phyloP scores from a whole-genome alignment of 2,797 vertebrate species.

The Poeciliopsis gracilis region DNA sequence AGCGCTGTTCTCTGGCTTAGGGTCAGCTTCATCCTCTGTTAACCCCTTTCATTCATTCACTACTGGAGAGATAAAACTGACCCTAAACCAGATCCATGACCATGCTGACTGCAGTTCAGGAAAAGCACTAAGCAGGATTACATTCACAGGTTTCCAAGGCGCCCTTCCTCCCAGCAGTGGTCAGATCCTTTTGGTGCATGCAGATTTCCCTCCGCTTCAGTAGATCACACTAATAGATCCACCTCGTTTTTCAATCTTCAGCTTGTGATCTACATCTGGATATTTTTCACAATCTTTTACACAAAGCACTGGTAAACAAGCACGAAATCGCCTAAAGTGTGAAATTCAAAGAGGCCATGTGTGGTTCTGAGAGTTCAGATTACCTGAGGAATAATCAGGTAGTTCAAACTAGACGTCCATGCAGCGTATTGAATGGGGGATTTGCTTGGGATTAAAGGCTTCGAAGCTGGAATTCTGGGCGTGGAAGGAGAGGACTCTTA shows the following conservation, averaged over 20 bases:
- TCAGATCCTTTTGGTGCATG: conserved; percentile 73
- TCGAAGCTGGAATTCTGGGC: conserved; percentile 39
- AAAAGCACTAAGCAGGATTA: conserved; percentile 76
- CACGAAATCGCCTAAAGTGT: conserved; percentile 20
- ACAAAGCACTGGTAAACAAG: conserved; percentile 7
- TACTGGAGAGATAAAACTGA: conserved; percentile 26
- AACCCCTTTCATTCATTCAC: not conserved
- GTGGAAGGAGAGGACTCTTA: conserved; percentile 34
- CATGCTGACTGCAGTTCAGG: conserved; percentile 51
- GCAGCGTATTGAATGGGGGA: conserved; percentile 32
- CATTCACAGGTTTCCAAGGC: conserved; percentile 79
- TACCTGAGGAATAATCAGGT: conserved; percentile 17
- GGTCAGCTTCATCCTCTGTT: conserved; percentile 33
- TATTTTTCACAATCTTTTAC: conserved; percentile 19
- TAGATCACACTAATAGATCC: conserved; percentile 47
- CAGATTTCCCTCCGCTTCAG: conserved; percentile 57
- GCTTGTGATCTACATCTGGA: conserved; percentile 7
- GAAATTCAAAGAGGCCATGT: conserved; percentile 38
- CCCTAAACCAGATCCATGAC: conserved; percentile 43
- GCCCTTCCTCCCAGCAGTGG: conserved; percentile 69
- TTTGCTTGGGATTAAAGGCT: conserved; percentile 35
- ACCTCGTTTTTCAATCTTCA: conserved; percentile 37
- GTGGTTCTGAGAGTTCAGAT: conserved; percentile 21
- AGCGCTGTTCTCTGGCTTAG: conserved; percentile 30
- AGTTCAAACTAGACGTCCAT: conserved; percentile 34